Conservation (phyloP, 2,113 vertebrate genomes). For the Dascyllus trimaculatus region DNA sequence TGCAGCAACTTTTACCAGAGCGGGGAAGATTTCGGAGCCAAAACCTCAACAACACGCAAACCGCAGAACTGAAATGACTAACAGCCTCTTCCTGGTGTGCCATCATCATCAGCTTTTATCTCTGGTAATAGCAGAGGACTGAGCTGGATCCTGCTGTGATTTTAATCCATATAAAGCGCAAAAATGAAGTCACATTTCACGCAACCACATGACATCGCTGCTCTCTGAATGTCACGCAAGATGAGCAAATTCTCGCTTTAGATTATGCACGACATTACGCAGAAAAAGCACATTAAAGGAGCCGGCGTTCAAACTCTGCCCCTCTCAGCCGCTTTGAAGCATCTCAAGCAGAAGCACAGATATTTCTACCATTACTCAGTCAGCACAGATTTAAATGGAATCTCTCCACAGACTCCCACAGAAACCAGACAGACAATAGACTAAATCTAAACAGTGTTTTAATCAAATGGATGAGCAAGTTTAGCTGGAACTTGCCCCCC, state of each 20-base stretch:
- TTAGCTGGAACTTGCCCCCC: slow-evolving; percentile 9
- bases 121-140: slow-evolving; percentile 19
- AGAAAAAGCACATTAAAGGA: neutral
- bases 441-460: slow-evolving; percentile 47
- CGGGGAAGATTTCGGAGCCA: slow-evolving; percentile 3
- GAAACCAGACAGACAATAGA: slow-evolving; percentile 12
- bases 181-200: neutral
- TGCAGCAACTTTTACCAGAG: slow-evolving; percentile 35
- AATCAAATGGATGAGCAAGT: slow-evolving; percentile 9
- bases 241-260: neutral
- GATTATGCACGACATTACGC: neutral
- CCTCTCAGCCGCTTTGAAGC: neutral
- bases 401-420: slow-evolving; percentile 11
- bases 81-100: slow-evolving; percentile 36
- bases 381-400: slow-evolving; percentile 10
- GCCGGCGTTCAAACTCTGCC: no score
- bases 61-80: slow-evolving; percentile 53
- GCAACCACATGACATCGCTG: neutral
- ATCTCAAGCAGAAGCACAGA: neutral
- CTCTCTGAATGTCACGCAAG: slow-evolving; percentile 7
- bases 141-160: neutral
- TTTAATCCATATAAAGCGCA: neutral
- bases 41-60: slow-evolving; percentile 50
- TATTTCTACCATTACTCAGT: neutral
- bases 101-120: slow-evolving; percentile 25